Conservation (phyloP, 2,797 vertebrate species). For the Falco berigora region DNA sequence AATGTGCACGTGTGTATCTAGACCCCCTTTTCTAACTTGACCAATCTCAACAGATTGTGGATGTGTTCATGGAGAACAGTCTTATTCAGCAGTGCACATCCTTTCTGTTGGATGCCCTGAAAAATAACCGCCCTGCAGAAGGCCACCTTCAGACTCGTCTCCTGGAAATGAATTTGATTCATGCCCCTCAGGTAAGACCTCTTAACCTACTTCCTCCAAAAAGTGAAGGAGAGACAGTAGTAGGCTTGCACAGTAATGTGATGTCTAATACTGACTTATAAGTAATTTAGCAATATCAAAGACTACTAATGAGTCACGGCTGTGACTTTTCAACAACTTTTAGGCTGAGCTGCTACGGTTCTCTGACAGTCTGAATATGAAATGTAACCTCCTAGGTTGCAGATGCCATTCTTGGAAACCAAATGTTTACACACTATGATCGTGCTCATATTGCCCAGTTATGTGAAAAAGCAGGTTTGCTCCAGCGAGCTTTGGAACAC, state of each 20-base stretch:
- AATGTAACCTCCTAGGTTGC: constrained; percentile 78
- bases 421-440: constrained; percentile 94
- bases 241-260: not conserved
- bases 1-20: not conserved
- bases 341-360: not conserved
- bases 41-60: constrained; percentile 80
- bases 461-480: constrained; percentile 90
- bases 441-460: constrained; percentile 88
- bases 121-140: constrained; percentile 86
- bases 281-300: not conserved
- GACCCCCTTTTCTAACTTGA: not conserved
- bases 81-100: constrained; percentile 94
- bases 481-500: constrained; percentile 89
- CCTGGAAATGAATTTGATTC: constrained; percentile 93
- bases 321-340: not conserved
- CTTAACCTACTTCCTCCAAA: not conserved
- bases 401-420: constrained; percentile 91
- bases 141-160: constrained; percentile 90
- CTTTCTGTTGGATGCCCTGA: constrained; percentile 88
- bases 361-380: not conserved
- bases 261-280: not conserved
- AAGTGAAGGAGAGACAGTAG: not conserved
- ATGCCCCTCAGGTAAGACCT: constrained; percentile 84
- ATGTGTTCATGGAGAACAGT: constrained; percentile 93
- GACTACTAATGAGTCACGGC: not conserved